Conservation (phyloP, 2,113 vertebrate species). For the cat (Felis catus) region DNA sequence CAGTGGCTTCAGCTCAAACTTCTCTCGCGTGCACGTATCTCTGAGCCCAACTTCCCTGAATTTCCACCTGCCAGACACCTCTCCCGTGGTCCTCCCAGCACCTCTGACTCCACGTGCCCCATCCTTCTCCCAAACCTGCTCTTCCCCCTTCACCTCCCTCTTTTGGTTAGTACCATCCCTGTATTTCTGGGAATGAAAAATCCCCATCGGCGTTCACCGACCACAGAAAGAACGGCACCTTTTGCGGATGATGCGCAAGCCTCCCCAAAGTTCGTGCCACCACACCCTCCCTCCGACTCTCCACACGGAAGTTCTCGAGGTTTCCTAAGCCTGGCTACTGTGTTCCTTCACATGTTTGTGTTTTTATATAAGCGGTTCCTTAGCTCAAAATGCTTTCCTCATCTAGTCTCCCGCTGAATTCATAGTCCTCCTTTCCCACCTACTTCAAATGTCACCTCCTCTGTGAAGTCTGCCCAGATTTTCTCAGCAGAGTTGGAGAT, state of each 20-base stretch:
- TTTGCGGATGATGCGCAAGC: neutral
- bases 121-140: neutral
- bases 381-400: constrained; percentile 18
- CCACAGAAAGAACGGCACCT: neutral
- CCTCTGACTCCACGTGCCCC: neutral
- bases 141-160: neutral
- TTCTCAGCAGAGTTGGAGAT: neutral
- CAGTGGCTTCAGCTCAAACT: constrained; percentile 22
- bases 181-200: constrained; percentile 29
- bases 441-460: neutral
- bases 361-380: neutral
- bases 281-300: neutral
- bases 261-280: neutral
- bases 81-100: neutral
- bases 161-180: neutral
- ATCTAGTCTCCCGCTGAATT: constrained; percentile 19
- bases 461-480: constrained; percentile 3
- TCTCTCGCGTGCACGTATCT: neutral
- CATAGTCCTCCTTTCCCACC: neutral
- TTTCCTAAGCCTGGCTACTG: neutral
- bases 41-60: neutral
- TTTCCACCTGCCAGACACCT: neutral
- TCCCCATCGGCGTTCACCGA: neutral
- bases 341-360: neutral
- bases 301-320: neutral